Conservation (phyloP, 2,113 vertebrate genomes). For the Plestiodon gilberti region DNA sequence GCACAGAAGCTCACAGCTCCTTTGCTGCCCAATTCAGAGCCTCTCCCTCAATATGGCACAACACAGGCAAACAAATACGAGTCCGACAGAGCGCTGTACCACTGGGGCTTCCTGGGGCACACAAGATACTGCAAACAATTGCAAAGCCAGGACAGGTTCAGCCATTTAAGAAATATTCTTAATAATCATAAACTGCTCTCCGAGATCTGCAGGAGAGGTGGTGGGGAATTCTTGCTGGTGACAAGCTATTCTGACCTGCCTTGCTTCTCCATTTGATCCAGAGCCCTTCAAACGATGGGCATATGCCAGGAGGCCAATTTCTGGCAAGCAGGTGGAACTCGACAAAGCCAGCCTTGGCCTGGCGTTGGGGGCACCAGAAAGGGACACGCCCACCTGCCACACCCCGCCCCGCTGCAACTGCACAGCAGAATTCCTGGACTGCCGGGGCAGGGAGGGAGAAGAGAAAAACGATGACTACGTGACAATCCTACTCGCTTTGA, state of each 20-base stretch:
- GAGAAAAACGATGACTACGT: no score
- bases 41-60: no score
- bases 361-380: neutral
- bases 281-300: neutral
- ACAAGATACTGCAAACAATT: no score
- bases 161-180: no score
- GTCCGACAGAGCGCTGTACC: neutral
- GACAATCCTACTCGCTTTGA: no score
- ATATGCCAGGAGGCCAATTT: neutral
- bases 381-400: neutral
- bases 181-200: no score
- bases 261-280: no score
- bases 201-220: no score
- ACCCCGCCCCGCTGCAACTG: neutral
- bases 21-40: neutral
- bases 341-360: neutral
- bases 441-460: no score
- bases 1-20: no score
- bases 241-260: no score
- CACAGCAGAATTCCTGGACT: neutral
- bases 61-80: neutral
- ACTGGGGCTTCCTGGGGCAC: neutral
- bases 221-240: no score
- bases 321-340: neutral
- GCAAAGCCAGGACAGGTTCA: neutral